A percentile compares a stretch with the other conserved stretches of the same genome.
Evolutionary conservation across 2,113 vertebrate genomes (phyloP).

Genomic region (Suncus etruscus): DNA sequence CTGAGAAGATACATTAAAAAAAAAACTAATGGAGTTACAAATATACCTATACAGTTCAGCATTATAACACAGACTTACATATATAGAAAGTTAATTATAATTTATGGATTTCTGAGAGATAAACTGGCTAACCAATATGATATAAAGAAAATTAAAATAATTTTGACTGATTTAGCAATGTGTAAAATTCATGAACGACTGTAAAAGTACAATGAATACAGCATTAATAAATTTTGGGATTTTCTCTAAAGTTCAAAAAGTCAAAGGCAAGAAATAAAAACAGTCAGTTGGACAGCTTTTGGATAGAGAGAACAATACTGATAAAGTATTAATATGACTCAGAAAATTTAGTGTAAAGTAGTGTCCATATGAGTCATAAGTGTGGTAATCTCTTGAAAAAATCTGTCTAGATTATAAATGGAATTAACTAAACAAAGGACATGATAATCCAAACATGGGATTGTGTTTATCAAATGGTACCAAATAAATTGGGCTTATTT

Average conservation of each 20-base stretch:
- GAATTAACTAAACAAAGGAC: conserved; percentile 68
- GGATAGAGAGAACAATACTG: conserved; percentile 26
- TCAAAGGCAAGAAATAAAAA: background rate
- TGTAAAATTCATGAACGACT: conserved; percentile 42
- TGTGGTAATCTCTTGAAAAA: background rate
- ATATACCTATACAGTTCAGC: background rate
- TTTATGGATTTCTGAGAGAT: background rate
- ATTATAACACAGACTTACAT: background rate
- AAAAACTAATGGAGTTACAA: background rate
- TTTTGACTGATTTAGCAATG: background rate
- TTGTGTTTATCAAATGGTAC: conserved; percentile 49
- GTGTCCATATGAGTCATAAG: conserved; percentile 55
- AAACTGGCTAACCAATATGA: conserved; percentile 22
- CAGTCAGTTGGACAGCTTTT: conserved; percentile 27
- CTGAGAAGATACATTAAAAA: background rate
- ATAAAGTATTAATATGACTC: conserved; percentile 59
- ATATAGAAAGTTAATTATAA: background rate
- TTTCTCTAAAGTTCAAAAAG: conserved; percentile 61
- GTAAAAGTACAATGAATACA: conserved; percentile 26
- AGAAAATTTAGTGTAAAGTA: conserved; percentile 30
- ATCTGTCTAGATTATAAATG: conserved; percentile 37
- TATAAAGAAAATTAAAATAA: conserved; percentile 42
- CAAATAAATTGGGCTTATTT: conserved; percentile 45
- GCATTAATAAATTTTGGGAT: conserved; percentile 40
- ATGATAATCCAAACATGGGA: conserved; percentile 61